phyloP scores from a whole-genome alignment of 2,797 vertebrate species.

The Geotrypetes seraphini region DNA sequence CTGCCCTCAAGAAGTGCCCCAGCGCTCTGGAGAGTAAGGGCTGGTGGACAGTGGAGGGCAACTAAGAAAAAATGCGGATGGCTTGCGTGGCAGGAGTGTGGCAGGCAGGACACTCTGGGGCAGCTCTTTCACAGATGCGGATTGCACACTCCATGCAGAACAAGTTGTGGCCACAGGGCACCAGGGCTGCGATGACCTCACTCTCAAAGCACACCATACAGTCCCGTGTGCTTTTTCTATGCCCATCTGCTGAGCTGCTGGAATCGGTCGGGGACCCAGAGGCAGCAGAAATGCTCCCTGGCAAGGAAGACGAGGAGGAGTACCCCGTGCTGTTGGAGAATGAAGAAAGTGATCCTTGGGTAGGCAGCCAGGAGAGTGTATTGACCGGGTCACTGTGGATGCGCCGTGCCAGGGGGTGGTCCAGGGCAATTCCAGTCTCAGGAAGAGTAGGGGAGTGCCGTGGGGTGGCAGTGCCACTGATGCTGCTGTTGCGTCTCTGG shows the following conservation, averaged over 20 bases:
- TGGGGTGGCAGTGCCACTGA: slow-evolving; percentile 67
- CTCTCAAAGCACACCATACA: slow-evolving; percentile 91
- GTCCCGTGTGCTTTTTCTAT: slow-evolving; percentile 60
- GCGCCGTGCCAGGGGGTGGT: slow-evolving; percentile 75
- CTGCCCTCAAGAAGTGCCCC: not conserved
- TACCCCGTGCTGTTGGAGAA: slow-evolving; percentile 78
- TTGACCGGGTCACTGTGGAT: slow-evolving; percentile 78
- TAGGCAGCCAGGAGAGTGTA: slow-evolving; percentile 76
- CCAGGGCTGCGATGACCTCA: slow-evolving; percentile 84
- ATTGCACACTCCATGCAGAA: slow-evolving; percentile 97
- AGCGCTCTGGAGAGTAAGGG: not conserved
- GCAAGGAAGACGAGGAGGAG: slow-evolving; percentile 77
- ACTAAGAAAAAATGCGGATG: slow-evolving; percentile 96
- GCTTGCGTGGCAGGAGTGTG: slow-evolving; percentile 86
- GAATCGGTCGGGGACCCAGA: slow-evolving; percentile 79
- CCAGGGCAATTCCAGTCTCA: slow-evolving; percentile 51
- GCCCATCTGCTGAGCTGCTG: slow-evolving; percentile 51
- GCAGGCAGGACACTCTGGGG: slow-evolving; percentile 86
- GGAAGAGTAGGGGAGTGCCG: slow-evolving; percentile 83
- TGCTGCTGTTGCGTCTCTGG: slow-evolving; percentile 64
- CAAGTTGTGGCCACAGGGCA: slow-evolving; percentile 94
- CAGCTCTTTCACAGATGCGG: slow-evolving; percentile 81
- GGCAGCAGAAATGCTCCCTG: slow-evolving; percentile 38
- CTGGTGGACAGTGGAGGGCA: not conserved
- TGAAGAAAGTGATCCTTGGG: slow-evolving; percentile 57